These are phyloP conservation scores for Sphecodes monilicornis DNA, from an alignment of 2,888 invertebrate genomes.

Conservation along the genomic window DNA sequence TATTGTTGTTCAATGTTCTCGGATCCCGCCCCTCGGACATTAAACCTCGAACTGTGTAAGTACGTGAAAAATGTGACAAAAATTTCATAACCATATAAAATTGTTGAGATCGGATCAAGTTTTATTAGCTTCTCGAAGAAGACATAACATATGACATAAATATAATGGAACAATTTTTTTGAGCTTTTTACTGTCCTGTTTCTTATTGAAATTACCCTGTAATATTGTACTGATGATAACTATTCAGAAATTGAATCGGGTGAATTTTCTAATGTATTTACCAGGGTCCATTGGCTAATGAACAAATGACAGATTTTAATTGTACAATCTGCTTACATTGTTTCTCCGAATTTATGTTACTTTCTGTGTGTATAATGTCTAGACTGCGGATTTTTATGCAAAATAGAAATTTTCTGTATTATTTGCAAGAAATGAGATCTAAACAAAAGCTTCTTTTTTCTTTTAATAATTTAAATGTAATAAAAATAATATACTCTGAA, in stretches of 20 bases:
- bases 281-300: not conserved
- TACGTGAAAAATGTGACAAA: not conserved
- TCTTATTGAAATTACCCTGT: not conserved
- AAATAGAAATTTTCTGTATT: too few species aligned
- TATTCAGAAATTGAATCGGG: not conserved
- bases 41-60: slow-evolving; percentile 19
- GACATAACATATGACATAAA: not conserved
- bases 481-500: too few species aligned
- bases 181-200: not conserved
- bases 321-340: not conserved
- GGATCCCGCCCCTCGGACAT: not conserved
- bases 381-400: too few species aligned
- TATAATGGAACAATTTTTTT: not conserved
- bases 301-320: not conserved
- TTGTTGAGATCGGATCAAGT: not conserved
- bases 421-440: too few species aligned
- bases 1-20: not conserved
- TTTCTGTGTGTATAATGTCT: not conserved
- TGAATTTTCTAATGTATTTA: not conserved
- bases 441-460: too few species aligned
- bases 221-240: not conserved
- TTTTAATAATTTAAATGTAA: too few species aligned
- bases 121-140: not conserved
- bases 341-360: not conserved
- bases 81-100: not conserved